These are phyloP conservation scores for Morbakka virulenta DNA, from an alignment of 30 jellyfish, hydroid and myxozoan species.

Conservation along the genomic window DNA sequence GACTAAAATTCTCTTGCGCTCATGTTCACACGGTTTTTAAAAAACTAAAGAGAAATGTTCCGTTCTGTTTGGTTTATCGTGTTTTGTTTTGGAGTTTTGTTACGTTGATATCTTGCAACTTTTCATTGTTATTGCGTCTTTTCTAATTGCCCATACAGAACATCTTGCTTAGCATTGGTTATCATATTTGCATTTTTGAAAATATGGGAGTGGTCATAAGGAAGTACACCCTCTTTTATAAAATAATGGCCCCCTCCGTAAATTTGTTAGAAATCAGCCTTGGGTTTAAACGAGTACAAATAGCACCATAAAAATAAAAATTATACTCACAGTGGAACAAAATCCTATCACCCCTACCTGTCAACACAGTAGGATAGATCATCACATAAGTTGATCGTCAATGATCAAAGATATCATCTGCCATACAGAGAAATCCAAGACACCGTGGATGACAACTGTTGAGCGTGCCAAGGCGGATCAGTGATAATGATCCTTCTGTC, in stretches of 20 bases:
- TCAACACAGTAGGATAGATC: too few species aligned
- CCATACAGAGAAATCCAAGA: too few species aligned
- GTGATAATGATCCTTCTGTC: too few species aligned
- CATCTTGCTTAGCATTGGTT: not conserved
- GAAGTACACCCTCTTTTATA: not conserved
- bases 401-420: too few species aligned
- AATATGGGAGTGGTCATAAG: not conserved
- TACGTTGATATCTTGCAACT: not conserved
- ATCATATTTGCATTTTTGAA: not conserved
- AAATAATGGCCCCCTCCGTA: not conserved
- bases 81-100: not conserved
- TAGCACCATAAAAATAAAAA: too few species aligned
- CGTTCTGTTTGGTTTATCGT: not conserved
- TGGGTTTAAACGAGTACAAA: too few species aligned
- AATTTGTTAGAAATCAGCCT: not conserved
- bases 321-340: too few species aligned
- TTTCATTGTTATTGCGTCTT: not conserved
- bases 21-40: not conserved
- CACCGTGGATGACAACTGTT: too few species aligned
- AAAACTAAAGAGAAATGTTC: not conserved
- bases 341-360: too few species aligned
- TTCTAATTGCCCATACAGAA: not conserved
- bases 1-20: too few species aligned
- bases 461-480: too few species aligned
- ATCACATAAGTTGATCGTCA: too few species aligned